These are phyloP conservation scores for Rhagoletis pomonella DNA, from an alignment of 1,140 invertebrate species.

Conservation along the genomic window DNA sequence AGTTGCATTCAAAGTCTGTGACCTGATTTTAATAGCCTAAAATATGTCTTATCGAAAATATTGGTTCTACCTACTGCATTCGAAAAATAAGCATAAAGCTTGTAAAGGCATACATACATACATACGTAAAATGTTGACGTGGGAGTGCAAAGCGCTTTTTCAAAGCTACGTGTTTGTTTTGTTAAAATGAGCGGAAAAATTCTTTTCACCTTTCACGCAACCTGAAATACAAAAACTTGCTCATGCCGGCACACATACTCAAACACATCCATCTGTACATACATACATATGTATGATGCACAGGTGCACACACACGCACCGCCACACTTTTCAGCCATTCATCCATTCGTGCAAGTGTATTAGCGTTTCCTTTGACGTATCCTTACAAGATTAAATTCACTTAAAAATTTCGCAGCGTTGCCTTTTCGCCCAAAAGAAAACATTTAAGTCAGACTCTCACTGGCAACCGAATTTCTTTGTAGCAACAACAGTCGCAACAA, in stretches of 20 bases:
- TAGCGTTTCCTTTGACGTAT: slow-evolving; percentile 41
- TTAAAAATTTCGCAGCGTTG: slow-evolving; percentile 16
- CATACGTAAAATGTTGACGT: too few species aligned
- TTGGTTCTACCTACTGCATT: too few species aligned
- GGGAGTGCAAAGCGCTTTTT: neutral
- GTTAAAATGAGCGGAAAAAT: slow-evolving; percentile 54
- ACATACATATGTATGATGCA: neutral
- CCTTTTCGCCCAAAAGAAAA: slow-evolving; percentile 4
- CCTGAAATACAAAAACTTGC: neutral
- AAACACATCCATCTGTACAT: neutral
- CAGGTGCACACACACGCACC: too few species aligned
- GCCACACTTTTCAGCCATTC: neutral
- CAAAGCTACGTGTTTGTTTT: slow-evolving; percentile 54
- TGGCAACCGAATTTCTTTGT: neutral
- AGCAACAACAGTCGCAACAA: slow-evolving; percentile 25
- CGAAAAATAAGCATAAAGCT: too few species aligned
- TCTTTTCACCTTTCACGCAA: slow-evolving; percentile 44
- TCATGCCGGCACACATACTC: neutral
- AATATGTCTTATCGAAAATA: too few species aligned
- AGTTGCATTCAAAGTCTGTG: too few species aligned
- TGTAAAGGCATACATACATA: too few species aligned
- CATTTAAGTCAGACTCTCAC: neutral
- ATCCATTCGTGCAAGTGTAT: neutral
- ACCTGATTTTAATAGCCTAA: too few species aligned
- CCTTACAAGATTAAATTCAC: slow-evolving; percentile 43